phyloP scores from a whole-genome alignment of 2,888 invertebrate genomes.

The Agrochola macilenta region DNA sequence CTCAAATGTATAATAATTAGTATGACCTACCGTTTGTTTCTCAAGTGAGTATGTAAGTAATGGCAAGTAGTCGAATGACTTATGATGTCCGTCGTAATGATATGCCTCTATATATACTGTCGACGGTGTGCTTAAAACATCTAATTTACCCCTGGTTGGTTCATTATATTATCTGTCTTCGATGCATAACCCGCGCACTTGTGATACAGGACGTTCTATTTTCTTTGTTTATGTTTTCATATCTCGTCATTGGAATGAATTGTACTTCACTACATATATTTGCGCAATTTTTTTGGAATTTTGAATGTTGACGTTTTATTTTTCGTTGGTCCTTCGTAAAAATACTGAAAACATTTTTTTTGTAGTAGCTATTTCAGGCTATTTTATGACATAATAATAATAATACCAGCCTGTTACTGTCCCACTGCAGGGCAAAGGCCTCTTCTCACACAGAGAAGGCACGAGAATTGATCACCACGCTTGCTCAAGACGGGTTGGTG shows the following conservation, averaged over 20 bases:
- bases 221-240: slow-evolving; percentile 14
- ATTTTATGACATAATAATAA: too few species aligned
- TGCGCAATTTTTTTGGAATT: neutral
- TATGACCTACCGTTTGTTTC: slow-evolving; percentile 74
- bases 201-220: slow-evolving; percentile 62
- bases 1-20: slow-evolving; percentile 10
- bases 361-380: neutral
- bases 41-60: slow-evolving; percentile 66
- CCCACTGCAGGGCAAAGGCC: too few species aligned
- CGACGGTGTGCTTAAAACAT: slow-evolving; percentile 76
- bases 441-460: too few species aligned
- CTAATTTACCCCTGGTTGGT: slow-evolving; percentile 83
- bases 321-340: neutral
- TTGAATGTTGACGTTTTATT: neutral
- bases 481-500: too few species aligned
- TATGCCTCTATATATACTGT: slow-evolving; percentile 82
- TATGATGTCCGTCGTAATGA: slow-evolving; percentile 77
- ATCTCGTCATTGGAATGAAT: neutral
- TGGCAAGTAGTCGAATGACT: slow-evolving; percentile 75
- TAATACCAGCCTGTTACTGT: too few species aligned
- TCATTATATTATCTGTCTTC: slow-evolving; percentile 80
- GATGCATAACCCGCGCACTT: slow-evolving; percentile 76
- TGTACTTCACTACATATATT: neutral
- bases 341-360: neutral
- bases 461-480: too few species aligned